Percentiles rank a stretch among this genome's conserved stretches.
These are phyloP conservation scores for Argyresthia albistria DNA, from an alignment of 2,888 invertebrate genomes.

Conservation along the genomic window DNA sequence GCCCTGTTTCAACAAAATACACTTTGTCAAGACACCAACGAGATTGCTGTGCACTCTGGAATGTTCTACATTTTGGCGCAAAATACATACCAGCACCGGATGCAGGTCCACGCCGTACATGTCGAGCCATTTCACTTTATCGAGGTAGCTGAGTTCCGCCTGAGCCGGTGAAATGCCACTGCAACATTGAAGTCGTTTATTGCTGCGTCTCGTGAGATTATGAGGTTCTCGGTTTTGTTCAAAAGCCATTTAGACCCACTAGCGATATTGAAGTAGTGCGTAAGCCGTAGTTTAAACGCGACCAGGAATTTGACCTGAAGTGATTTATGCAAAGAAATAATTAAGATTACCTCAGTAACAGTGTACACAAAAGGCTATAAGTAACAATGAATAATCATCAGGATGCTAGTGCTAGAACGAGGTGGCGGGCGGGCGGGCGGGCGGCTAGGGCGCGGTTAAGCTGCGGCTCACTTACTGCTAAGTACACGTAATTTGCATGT, in stretches of 20 bases:
- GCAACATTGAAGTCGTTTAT: conserved; percentile 28
- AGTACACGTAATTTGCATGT: conserved; percentile 66
- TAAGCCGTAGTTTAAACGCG: no score
- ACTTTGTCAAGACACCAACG: no score
- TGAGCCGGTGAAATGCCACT: conserved; percentile 92
- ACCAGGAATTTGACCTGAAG: no score
- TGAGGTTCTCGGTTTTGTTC: no score
- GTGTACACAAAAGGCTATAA: conserved; percentile 12
- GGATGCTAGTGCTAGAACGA: background rate
- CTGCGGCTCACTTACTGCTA: conserved; percentile 35
- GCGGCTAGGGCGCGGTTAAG: background rate
- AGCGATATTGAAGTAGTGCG: no score
- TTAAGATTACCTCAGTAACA: conserved; percentile 11
- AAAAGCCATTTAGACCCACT: no score
- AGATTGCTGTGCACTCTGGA: background rate
- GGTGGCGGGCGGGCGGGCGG: background rate
- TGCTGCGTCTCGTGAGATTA: background rate
- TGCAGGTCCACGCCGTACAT: conserved; percentile 99
- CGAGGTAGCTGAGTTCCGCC: conserved; percentile 95
- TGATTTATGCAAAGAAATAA: conserved; percentile 5
- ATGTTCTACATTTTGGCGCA: background rate
- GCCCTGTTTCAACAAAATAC: conserved; percentile 73
- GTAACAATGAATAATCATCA: conserved; percentile 1
- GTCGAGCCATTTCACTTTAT: conserved; percentile 98
- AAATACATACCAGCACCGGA: conserved; percentile 87